These are phyloP conservation scores for Chionomys nivalis DNA, from an alignment of 2,113 vertebrate species.

Conservation along the genomic window DNA sequence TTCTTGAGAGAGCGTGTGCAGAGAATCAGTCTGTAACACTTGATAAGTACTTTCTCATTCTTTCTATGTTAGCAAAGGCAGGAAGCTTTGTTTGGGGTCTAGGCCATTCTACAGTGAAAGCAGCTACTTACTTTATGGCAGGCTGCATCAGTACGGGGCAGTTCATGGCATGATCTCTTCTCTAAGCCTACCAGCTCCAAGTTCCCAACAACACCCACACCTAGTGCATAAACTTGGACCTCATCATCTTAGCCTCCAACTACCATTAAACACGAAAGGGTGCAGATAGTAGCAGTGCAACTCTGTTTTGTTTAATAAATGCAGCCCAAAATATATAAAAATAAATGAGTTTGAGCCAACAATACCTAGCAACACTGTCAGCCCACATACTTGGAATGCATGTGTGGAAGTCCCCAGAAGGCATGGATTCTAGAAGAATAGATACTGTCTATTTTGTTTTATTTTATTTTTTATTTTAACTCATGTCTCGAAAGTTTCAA, in stretches of 20 bases:
- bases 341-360: constrained; percentile 8
- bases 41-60: neutral
- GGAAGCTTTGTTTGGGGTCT: neutral
- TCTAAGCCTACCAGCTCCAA: neutral
- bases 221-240: neutral
- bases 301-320: constrained; percentile 34
- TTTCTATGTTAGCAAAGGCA: neutral
- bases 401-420: neutral
- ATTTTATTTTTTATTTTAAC: constrained; percentile 12
- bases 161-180: neutral
- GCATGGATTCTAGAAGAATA: neutral
- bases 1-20: neutral
- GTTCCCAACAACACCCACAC: neutral
- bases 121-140: neutral
- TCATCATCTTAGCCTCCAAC: neutral
- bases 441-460: neutral
- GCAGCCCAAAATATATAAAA: neutral
- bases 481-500: neutral
- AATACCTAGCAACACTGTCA: neutral
- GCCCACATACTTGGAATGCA: neutral
- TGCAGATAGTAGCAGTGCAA: neutral
- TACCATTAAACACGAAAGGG: neutral
- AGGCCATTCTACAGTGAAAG: neutral
- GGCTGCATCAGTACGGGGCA: neutral
- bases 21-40: neutral